Base-by-base conservation (phyloP, 2,888 invertebrate genomes). In the Parnassius apollo region DNA sequence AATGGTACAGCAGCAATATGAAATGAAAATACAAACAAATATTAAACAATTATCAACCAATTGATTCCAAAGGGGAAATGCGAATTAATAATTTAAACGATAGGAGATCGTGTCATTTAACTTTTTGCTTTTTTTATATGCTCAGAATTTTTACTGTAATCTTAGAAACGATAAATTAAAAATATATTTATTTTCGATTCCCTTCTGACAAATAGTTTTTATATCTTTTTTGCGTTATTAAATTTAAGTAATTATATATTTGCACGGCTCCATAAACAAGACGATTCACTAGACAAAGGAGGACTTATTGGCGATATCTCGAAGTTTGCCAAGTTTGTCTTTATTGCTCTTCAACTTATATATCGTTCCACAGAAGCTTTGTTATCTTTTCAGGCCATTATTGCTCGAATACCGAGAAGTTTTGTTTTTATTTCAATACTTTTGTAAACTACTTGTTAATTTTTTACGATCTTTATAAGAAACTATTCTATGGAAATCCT, bases 311-410 rank as follows among this genome's bases (percentile, higher is more conserved):
- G 53, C 62, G 54, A 54, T 55, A 55, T 59, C 49, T 49, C 35
- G 11, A 13, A 54, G 58, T 58, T 54, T 49, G 62, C 62, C 62
- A 59, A 58, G 45, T 62, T 62, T 62, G 54, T 59, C 58, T 62
- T 62, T 62, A 62, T 62, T 62, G 62, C 59, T 55, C 25, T 50
- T 53, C 45, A 12, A 42, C 50, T 45, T 55, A 55, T 62, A 59
- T 62, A 59, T 62, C 59, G 55, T 50, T 62, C 50, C 18, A n/a
- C 42, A 53, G 35, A 48, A 54, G 53, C 53, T 22, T 22, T 42
- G 57, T 58, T 62, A 62, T 62, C 62, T 57, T 13, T n/a, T 13
- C 18, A 18, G 53, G 22, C 57, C 44, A 57, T 61, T 60, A 55
- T 60, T 61, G 51, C 52, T 54, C 46, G 48, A 13, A 35, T 22